Base-by-base conservation (phyloP, 2,797 vertebrate species). In the Pangasius larnaudii region DNA sequence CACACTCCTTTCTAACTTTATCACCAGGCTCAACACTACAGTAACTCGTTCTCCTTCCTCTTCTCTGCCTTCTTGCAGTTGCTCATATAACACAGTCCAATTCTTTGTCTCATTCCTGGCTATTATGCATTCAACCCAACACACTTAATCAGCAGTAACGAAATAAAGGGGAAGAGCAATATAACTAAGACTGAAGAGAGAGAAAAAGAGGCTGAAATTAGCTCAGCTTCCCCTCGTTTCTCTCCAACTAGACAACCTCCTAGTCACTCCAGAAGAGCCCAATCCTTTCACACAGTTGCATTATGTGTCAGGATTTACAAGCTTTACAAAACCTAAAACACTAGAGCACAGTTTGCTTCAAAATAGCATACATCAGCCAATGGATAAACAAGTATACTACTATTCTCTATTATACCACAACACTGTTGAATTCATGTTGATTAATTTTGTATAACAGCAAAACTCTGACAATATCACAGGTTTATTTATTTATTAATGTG, bases 41-140 rank as follows among this genome's bases (percentile, higher is more conserved):
- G 24, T 51, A 71, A 22, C 59, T 81, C 53, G 75, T 61, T 90
- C 24, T 69, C 65, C 75, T 42, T 83, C 33, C 24, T 58, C 36
- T 80, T 49, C 56, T 42, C 77, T 63, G 18, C 77, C n/a, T 39
- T 58, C 9, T 80, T 36, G 18, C 5, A 24, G 30, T 27, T 77
- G 63, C 18, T 80, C 9, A 6, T 42, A 27, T 33, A n/a, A 18
- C 85, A 85, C 82, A 58, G 42, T 67, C 46, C 30, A 46, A 61
- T 16, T 88, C 80, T 71, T 85, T 83, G 84, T 83, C 61, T 85
- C 16, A 58, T 74, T 63, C 67, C 49, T 90, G 85, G 65, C 85
- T 36, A 42, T 36, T 74, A 67, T 36, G 39, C n/a, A 75, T 51
- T n/a, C 74, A 83, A 87, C 63, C 61, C 59, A 82, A 53, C 30